Evolutionary conservation across 2,888 invertebrate genomes (phyloP), one percentile per base, ranked within the genome.

Genomic region (Drosophila testacea): DNA sequence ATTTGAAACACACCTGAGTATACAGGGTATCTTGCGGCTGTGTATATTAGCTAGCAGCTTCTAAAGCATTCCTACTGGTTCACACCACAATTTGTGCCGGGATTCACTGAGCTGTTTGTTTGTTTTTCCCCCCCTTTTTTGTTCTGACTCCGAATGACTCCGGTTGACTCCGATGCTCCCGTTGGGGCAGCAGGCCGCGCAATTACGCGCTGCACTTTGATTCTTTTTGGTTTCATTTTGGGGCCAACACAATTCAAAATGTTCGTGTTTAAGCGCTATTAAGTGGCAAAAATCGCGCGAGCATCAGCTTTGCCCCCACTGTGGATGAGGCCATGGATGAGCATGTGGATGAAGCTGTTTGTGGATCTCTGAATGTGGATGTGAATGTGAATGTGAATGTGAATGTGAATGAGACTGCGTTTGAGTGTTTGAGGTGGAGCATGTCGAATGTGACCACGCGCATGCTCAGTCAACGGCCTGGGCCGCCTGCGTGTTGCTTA

Each of bases 221-320:
- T 77, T 65, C 72, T 68, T 62, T 54, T 57, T 50, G 42, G 60
- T 39, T 56, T 11, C 62, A 42, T 68, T 74, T 72, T 66, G 50
- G 63, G 13, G 13, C 52, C 65, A 54, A 41, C 50, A 69, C 69
- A 87, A 87, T 84, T 79, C 80, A 83, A 90, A 90, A 91, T 90
- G 91, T 91, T 91, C 91, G 91, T 91, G 91, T 90, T 91, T 91
- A 91, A 90, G 82, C 86, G 90, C 91, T 91, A 91, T 91, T 91
- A 91, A 91, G 87, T 87, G 82, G 88, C 83, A 90, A 86, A 87
- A 84, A 90, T 90, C 86, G 89, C 91, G 76, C 83, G 79, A 69
- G 82, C 87, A 86, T 83, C 86, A 84, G 80, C 79, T 59, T 66
- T 67, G 65, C 60, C 66, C 61, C 67, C 60, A 65, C 41, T 36